These are phyloP conservation scores for Melieria omissa DNA, from an alignment of 2,888 invertebrate genomes.

Conservation along the genomic window DNA sequence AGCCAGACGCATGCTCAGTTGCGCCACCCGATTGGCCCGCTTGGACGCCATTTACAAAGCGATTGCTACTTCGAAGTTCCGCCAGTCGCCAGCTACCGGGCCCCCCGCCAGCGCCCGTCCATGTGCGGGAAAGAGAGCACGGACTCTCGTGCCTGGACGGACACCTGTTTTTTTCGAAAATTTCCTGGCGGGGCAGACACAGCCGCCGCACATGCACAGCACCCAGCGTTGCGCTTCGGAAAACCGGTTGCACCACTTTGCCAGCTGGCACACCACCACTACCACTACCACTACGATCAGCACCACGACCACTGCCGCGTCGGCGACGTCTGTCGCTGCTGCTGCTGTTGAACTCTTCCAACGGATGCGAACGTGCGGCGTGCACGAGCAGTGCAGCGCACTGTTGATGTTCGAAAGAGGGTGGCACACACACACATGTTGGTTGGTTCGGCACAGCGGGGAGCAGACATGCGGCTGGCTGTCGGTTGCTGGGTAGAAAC, in stretches of 20 bases:
- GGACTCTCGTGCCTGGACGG: background rate
- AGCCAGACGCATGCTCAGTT: constrained; percentile 57
- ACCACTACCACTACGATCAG: constrained; percentile 19
- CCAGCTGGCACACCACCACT: background rate
- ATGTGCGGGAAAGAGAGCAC: background rate
- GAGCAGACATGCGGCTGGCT: too few relatives aligned
- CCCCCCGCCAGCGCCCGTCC: background rate
- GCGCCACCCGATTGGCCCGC: constrained; percentile 63
- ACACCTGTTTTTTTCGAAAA: constrained; percentile 35
- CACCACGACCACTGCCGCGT: constrained; percentile 20
- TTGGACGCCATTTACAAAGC: constrained; percentile 64
- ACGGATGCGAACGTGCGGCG: background rate
- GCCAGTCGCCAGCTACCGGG: background rate
- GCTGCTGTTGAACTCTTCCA: background rate
- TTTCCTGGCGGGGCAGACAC: background rate
- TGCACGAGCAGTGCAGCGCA: background rate
- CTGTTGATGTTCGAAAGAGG: constrained; percentile 30
- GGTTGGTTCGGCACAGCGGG: constrained; percentile 34
- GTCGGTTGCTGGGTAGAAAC: too few relatives aligned
- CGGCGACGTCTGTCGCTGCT: background rate
- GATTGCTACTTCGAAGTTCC: background rate
- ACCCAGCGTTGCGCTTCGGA: background rate
- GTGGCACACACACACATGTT: constrained; percentile 27
- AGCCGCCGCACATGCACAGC: constrained; percentile 22
- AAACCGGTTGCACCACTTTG: constrained; percentile 33